A percentile compares a stretch with the other conserved stretches of the same genome.
phyloP scores from a whole-genome alignment of 2,113 vertebrate species.

The Cathartes aura region DNA sequence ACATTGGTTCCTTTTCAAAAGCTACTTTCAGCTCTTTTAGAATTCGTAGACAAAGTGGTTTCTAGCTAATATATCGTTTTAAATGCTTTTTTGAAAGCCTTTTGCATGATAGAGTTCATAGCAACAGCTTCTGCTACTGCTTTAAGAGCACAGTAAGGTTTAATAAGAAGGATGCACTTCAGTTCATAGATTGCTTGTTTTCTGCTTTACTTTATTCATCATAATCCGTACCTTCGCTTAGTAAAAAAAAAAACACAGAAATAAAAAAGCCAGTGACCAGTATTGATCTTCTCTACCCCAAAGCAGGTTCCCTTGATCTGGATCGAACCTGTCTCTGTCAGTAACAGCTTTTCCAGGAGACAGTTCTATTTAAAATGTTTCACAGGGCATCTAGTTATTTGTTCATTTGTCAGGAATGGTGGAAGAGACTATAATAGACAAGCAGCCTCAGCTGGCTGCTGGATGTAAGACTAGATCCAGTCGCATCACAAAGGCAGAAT shows the following conservation, averaged over 20 bases:
- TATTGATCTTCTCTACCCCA: slow-evolving; percentile 48
- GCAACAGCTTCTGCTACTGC: slow-evolving; percentile 19
- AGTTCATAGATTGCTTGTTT: slow-evolving; percentile 41
- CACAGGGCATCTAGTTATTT: slow-evolving; percentile 63
- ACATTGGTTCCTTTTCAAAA: slow-evolving; percentile 22
- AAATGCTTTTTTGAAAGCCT: slow-evolving; percentile 66
- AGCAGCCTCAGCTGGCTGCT: slow-evolving; percentile 79
- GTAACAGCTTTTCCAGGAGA: slow-evolving; percentile 67
- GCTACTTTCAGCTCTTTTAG: slow-evolving; percentile 49
- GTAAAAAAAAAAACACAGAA: not conserved
- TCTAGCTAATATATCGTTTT: slow-evolving; percentile 38
- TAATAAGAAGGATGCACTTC: slow-evolving; percentile 29
- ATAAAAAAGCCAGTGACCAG: not conserved
- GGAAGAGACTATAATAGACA: slow-evolving; percentile 58
- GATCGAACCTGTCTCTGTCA: slow-evolving; percentile 66
- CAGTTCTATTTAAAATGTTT: slow-evolving; percentile 72
- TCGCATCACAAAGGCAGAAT: slow-evolving; percentile 51
- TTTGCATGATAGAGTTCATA: slow-evolving; percentile 30
- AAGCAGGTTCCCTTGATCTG: slow-evolving; percentile 42
- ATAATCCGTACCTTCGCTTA: not conserved
- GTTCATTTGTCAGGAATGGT: slow-evolving; percentile 73
- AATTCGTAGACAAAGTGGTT: slow-evolving; percentile 55
- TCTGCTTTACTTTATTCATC: slow-evolving; percentile 50
- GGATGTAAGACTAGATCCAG: slow-evolving; percentile 47
- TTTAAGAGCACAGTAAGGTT: slow-evolving; percentile 42